Base-by-base conservation (phyloP, 2,113 vertebrate species). In the Ageneiosus marmoratus region DNA sequence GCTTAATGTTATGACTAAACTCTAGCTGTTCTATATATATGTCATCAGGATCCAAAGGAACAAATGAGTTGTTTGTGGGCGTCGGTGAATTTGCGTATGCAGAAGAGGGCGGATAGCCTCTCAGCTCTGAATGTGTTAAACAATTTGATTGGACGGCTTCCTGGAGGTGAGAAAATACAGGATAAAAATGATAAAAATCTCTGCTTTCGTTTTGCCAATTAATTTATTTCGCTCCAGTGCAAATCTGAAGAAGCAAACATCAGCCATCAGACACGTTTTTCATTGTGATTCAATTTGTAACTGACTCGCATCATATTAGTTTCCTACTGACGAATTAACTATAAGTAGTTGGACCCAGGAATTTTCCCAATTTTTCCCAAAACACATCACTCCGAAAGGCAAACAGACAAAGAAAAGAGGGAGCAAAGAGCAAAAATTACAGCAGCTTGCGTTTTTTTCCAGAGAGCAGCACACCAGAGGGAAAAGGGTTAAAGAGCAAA, bases 401-500 rank as follows among this genome's bases (percentile, higher is more conserved):
- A 24, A 79, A 20, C 27, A 34, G 16, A 41, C 37, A 41, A 5
- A 41, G n/a, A n/a, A n/a, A 83, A 60, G 29, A 29, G 13, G 16
- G 9, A 77, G 79, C 48, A 56, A 80, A 60, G 75, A 41, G 73
- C 60, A 69, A 76, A 41, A 76, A 77, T 37, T 77, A 65, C 10
- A 77, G 34, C 15, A 77, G 81, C 58, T 51, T 46, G 6, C 24
- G 27, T 63, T 32, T 72, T 16, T 13, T 20, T 37, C 46, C 24
- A 53, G 24, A 70, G 34, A 32, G 48, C 50, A 20, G 74, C 46
- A 77, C 4, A 41, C 24, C 50, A 46, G 34, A 70, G 20, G 24
- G 62, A 44, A 70, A 69, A 50, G 76, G 55, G 92, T 91, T 86
- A 84, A 93, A 78, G 89, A 93, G 62, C 46, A 44, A 55, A 80